Evolutionary conservation across 2,888 invertebrate genomes (phyloP).

Genomic region (Drosophila paucipuncta): DNA sequence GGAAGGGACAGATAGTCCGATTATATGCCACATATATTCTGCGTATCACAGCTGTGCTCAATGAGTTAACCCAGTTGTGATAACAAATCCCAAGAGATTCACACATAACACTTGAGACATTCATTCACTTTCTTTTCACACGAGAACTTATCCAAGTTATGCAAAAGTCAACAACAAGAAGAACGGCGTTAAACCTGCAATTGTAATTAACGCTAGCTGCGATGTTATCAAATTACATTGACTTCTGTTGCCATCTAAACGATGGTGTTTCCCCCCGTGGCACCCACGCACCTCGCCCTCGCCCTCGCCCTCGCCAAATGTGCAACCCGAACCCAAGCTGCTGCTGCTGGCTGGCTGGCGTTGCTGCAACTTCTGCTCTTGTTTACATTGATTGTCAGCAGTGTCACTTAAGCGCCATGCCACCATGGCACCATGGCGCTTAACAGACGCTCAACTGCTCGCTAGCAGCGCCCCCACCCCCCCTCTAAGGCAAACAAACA

Average conservation of each 20-base stretch:
- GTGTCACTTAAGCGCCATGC: constrained; percentile 76
- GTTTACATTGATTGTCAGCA: constrained; percentile 75
- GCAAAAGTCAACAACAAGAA: constrained; percentile 64
- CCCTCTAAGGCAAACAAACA: constrained; percentile 33
- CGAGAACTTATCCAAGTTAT: constrained; percentile 53
- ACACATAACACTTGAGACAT: constrained; percentile 25
- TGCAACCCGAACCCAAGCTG: constrained; percentile 34
- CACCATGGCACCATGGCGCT: constrained; percentile 54
- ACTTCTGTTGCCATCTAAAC: constrained; percentile 50
- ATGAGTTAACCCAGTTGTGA: constrained; percentile 15
- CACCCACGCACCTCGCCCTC: constrained; percentile 3
- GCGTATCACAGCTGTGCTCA: background rate
- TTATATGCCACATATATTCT: background rate
- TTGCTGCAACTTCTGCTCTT: constrained; percentile 57
- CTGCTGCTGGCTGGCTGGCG: constrained; percentile 38
- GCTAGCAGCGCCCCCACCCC: background rate
- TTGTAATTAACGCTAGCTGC: constrained; percentile 76
- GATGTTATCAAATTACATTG: constrained; percentile 76
- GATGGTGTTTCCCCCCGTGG: constrained; percentile 25
- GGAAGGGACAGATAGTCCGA: background rate
- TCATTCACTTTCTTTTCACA: constrained; percentile 45
- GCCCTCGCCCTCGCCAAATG: constrained; percentile 7
- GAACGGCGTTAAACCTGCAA: constrained; percentile 68
- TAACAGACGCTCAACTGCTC: constrained; percentile 36
- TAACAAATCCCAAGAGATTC: constrained; percentile 4